Conservation (phyloP, 2,113 vertebrate genomes). For the Pelodiscus sinensis region DNA sequence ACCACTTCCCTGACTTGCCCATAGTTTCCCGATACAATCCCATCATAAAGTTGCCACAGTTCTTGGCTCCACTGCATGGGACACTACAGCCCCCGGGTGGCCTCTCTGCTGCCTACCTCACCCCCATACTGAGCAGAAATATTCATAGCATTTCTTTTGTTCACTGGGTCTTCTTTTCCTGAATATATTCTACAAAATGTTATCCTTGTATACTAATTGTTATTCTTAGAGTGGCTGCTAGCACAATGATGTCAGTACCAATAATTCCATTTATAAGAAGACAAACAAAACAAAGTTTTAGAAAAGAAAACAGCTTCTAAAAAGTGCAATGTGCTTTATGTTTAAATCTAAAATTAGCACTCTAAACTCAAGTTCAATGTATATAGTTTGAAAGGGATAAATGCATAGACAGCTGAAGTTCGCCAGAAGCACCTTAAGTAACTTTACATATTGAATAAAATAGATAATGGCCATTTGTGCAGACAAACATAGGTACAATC, state of each 20-base stretch:
- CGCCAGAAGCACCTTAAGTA: not conserved
- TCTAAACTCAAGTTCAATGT: not conserved
- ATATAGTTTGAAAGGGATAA: not conserved
- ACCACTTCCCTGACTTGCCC: not conserved
- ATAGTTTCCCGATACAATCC: not conserved
- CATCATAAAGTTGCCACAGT: not conserved
- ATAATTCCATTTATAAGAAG: not conserved
- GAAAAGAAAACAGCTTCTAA: not conserved
- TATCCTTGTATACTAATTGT: not conserved
- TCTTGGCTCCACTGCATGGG: not conserved
- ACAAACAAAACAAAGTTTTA: not conserved
- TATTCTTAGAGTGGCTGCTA: not conserved
- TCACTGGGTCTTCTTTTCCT: not conserved
- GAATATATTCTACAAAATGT: not conserved
- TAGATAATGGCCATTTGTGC: not conserved
- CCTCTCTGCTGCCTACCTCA: fast-evolving
- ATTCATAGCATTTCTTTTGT: not conserved
- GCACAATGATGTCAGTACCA: not conserved
- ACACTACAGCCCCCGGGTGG: fast-evolving
- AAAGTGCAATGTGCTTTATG: not conserved
- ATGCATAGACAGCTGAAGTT: not conserved
- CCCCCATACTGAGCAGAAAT: fast-evolving
- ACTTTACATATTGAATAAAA: not conserved
- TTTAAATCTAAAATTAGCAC: not conserved
- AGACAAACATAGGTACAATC: not conserved